Evolutionary conservation across 2,888 invertebrate species (phyloP), one percentile per base, ranked within the genome.

Genomic region (Campoplex nolae): DNA sequence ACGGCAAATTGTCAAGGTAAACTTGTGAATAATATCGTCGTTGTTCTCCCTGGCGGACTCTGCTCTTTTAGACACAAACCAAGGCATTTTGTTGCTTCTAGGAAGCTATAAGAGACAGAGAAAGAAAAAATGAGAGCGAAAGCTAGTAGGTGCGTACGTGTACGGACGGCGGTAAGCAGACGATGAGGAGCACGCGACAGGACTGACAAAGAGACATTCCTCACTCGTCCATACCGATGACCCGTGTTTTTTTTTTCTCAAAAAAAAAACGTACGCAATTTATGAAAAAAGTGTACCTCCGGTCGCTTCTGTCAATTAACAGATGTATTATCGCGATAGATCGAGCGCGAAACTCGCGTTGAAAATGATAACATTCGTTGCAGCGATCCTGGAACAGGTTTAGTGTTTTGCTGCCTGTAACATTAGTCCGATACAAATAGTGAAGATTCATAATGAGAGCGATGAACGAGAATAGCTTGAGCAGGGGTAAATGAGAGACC

Each of bases 171-270:
- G 70, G 45, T n/a, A 68, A 45, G 38, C 23, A 51, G 75, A 48
- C 48, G 54, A 78, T 58, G 70, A 71, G 6, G 51, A 77, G 45
- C 74, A 32, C 23, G 71, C 23, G 68, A 56, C 76, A 42, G 71
- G 71, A 54, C 56, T 62, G 16, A 13, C 62, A 62, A 62, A 62
- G 28, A 32, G 83, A 56, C 80, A 86, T 86, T 83, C 80, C 75
- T 68, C 76, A 35, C 51, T 32, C 74, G 68, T 38, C 38, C 38
- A 6, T 38, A 38, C 38, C 38, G 38, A 38, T 38, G 38, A 6
- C 38, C 38, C 38, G 38, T 38, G 38, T 38, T 4, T 6, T 38
- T 38, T 38, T 38, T 38, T 38, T 38, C 38, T 38, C 38, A 1
- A 23, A 11, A 38, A 11, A 38, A 38, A 38, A 38, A 3, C 6